Base-by-base conservation (phyloP, 2,888 invertebrate species). In the Thelaira solivaga region DNA sequence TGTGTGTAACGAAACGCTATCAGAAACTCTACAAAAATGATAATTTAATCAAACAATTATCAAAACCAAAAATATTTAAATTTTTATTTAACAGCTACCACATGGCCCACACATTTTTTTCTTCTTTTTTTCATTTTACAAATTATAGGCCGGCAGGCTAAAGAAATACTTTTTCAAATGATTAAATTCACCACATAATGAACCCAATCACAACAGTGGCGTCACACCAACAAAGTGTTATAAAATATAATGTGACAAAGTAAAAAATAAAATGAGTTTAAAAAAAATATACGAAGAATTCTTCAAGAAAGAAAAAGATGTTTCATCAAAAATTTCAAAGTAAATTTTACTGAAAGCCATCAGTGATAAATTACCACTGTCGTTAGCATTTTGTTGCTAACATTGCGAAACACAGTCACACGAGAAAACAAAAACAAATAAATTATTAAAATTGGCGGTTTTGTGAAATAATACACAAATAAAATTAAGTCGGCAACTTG, bases 61-160 rank as follows among this genome's bases (percentile, higher is more conserved):
- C 22, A 61, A 36, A 13, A 51, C 43, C 36, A 53, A 13, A 45
- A 62, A 39, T 45, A 51, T 36, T 16, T 31, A 47, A 16, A 24
- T 71, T n/a, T 36, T 20, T 24, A 47, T 41, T 13, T 6, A 18
- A 24, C 20, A 39, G 20, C 34, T 51, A 45, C 57, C 49, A 73
- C 41, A 73, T 53, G 59, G 59, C 67, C 65, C 74, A 67, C 67
- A 74, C 59, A 67, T 61, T 13, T 6, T 61, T 39, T 13, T 22
- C 20, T 47, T 13, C 10, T 34, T 22, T 45, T 43, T 22, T 22
- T 18, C 49, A 43, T 43, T 36, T 16, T 20, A 61, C n/a, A 72
- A 10, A 43, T 64, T 55, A 29, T 47, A 51, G 41, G 5, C 51
- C n/a, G 57, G 16, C 31, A 49, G 47, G 41, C 57, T 41, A 57